Conservation (phyloP, 2,797 vertebrate genomes). For the Myiotriccus ornatus region DNA sequence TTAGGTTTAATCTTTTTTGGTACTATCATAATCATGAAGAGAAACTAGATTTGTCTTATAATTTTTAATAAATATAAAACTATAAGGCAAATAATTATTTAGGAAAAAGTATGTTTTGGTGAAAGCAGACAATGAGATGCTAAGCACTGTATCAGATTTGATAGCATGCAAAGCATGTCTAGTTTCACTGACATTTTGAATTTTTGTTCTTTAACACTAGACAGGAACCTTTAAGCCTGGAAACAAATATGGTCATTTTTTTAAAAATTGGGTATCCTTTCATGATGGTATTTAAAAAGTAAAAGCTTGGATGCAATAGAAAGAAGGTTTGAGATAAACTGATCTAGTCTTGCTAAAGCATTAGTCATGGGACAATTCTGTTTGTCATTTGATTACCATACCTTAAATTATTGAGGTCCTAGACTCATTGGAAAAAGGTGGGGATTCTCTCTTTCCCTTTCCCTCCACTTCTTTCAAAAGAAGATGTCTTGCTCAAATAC, state of each 20-base stretch:
- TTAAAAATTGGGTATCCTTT: neutral
- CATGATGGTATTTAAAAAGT: neutral
- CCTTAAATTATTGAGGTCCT: neutral
- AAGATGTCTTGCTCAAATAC: neutral
- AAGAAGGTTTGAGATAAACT: neutral
- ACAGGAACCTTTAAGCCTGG: neutral
- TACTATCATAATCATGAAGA: neutral
- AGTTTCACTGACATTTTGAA: neutral
- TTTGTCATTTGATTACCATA: neutral
- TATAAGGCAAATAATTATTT: neutral
- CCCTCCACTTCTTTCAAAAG: neutral
- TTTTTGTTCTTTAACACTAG: neutral
- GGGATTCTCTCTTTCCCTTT: neutral
- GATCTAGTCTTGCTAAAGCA: neutral
- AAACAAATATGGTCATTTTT: neutral
- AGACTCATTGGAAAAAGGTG: neutral
- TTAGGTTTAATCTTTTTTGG: neutral
- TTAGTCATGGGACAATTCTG: accelerated
- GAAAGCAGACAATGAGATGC: neutral
- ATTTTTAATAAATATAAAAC: neutral
- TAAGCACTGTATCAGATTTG: neutral
- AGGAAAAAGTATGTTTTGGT: neutral
- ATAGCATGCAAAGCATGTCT: accelerated
- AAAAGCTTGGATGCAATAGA: neutral
- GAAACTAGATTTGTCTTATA: neutral